Percentiles rank a stretch among this genome's conserved stretches.
Conservation (phyloP, 2,113 vertebrate genomes). For the Stigmatopora nigra region DNA sequence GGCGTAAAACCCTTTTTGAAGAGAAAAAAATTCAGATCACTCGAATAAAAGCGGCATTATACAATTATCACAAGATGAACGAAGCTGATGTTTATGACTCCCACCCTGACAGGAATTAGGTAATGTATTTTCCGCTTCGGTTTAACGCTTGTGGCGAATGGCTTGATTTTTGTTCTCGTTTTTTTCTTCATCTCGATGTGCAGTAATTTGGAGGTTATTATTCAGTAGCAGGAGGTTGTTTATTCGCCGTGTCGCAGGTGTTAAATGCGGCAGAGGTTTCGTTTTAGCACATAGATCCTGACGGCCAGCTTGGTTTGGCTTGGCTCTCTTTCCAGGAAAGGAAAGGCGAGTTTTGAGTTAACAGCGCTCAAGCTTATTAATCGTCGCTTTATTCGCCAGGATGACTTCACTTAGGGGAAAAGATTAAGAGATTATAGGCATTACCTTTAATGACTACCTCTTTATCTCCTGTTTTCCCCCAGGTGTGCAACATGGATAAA, state of each 20-base stretch:
- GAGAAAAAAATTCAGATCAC: conserved; percentile 17
- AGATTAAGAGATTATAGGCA: conserved; percentile 31
- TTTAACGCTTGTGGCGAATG: conserved; percentile 2
- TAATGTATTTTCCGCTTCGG: conserved; percentile 35
- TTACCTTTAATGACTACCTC: conserved; percentile 41
- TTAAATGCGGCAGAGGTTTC: conserved; percentile 36
- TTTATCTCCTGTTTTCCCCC: conserved; percentile 24
- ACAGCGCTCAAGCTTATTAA: conserved; percentile 24
- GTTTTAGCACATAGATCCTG: conserved; percentile 29
- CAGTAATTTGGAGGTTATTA: background rate
- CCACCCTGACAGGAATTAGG: conserved; percentile 30
- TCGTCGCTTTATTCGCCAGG: conserved; percentile 27
- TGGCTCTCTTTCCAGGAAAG: conserved; percentile 45
- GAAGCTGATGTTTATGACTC: conserved; percentile 17
- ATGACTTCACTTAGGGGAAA: conserved; percentile 48
- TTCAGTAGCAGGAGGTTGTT: background rate
- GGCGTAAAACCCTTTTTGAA: conserved; percentile 45
- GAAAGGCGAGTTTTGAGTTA: conserved; percentile 31
- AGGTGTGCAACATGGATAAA: conserved; percentile 63
- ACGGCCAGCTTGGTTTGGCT: conserved; percentile 10
- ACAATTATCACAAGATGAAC: conserved; percentile 20
- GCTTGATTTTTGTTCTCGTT: background rate
- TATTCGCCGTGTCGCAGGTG: background rate
- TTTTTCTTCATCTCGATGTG: background rate
- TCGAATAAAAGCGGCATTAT: conserved; percentile 5